Conservation (phyloP, 2,113 vertebrate species). For the Argyrosomus japonicus region DNA sequence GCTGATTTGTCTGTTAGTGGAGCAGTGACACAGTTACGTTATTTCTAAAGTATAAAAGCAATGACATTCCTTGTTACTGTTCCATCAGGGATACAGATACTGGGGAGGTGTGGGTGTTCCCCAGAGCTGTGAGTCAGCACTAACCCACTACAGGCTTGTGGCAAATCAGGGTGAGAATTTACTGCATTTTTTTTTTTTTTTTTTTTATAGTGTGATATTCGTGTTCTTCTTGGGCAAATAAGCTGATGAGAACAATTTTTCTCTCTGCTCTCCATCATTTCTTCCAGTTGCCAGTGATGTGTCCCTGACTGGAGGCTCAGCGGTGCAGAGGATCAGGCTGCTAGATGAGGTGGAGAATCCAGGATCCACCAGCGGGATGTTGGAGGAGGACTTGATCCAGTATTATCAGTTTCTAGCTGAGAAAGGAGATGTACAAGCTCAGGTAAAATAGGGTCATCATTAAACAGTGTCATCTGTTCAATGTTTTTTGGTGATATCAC, state of each 20-base stretch:
- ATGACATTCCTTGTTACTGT: background rate
- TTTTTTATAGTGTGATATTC: background rate
- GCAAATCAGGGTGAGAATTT: conserved; percentile 92
- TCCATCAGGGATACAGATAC: conserved; percentile 93
- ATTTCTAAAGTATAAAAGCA: background rate
- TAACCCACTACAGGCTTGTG: conserved; percentile 96
- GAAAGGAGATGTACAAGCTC: conserved; percentile 98
- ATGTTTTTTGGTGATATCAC: background rate
- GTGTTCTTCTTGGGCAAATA: background rate
- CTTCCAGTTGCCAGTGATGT: conserved; percentile 94
- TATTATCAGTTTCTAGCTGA: conserved; percentile 99
- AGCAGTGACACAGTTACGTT: background rate
- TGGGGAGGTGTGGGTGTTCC: conserved; percentile 98
- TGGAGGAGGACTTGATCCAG: conserved; percentile 98
- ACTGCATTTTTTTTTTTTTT: too few relatives aligned
- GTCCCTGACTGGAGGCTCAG: conserved; percentile 94
- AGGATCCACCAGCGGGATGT: conserved; percentile 95
- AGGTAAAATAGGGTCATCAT: conserved; percentile 78
- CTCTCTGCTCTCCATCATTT: background rate
- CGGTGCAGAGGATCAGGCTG: conserved; percentile 95
- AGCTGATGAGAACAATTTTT: background rate
- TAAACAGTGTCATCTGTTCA: background rate
- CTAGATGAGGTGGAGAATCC: conserved; percentile 96
- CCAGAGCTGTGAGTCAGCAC: conserved; percentile 96
- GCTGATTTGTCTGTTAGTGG: conserved; percentile 53